A percentile compares a stretch with the other conserved stretches of the same genome.
phyloP scores from a whole-genome alignment of 2,888 invertebrate genomes.

The Dolichopus griseipennis region DNA sequence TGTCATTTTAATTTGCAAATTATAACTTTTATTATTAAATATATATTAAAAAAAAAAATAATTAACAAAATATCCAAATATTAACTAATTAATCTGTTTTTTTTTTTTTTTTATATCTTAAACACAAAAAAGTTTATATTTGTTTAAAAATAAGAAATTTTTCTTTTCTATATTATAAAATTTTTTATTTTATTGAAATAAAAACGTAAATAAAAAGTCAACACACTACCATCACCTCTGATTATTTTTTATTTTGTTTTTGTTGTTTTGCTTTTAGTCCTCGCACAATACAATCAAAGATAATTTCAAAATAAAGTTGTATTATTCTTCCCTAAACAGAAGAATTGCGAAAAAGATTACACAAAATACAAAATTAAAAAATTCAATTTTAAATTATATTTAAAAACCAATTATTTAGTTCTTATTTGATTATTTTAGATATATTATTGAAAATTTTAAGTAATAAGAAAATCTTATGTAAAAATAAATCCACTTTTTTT shows the following conservation, averaged over 20 bases:
- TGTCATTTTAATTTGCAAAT: not conserved
- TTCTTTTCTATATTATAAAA: too few species aligned
- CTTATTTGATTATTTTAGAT: not conserved
- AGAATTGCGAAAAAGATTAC: not conserved
- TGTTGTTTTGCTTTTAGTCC: not conserved
- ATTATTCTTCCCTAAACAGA: conserved; percentile 3
- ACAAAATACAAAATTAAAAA: not conserved
- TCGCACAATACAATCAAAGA: not conserved
- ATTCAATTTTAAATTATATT: not conserved
- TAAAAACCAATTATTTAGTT: not conserved
- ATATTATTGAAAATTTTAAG: not conserved
- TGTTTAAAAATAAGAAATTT: not conserved
- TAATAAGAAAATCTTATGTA: not conserved
- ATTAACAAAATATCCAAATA: too few species aligned
- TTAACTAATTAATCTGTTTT: too few species aligned
- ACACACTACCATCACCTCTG: not conserved
- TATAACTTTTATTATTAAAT: too few species aligned
- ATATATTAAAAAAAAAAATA: too few species aligned
- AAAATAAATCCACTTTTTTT: not conserved
- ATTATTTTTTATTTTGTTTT: not conserved
- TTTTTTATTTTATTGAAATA: not conserved
- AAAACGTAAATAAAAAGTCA: conserved; percentile 1
- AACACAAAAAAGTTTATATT: not conserved
- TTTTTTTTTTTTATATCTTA: too few species aligned
- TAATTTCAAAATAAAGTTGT: not conserved